Conservation (phyloP, 37 sponge, comb jelly and placozoan genomes). For the Spongia lamella region DNA sequence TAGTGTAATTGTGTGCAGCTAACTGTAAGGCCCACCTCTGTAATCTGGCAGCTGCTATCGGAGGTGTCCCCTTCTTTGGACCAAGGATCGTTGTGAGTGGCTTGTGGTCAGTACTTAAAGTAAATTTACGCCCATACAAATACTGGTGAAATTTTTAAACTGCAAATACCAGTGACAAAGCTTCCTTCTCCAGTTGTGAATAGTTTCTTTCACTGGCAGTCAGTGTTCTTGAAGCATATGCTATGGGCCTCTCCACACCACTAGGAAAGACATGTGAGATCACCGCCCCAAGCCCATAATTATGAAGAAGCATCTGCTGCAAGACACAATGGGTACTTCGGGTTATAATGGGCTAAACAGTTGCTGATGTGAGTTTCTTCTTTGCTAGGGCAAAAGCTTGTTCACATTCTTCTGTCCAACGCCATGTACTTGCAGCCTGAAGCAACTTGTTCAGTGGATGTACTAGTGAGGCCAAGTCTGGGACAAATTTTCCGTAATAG, state of each 20-base stretch:
- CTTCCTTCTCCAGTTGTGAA: too few relatives aligned
- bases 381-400: background rate
- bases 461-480: background rate
- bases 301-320: too few relatives aligned
- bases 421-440: background rate
- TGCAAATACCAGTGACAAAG: too few relatives aligned
- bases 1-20: too few relatives aligned
- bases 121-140: background rate
- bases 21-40: background rate
- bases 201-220: background rate
- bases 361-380: background rate
- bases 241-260: background rate
- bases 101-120: background rate
- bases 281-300: background rate
- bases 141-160: constrained; percentile 3
- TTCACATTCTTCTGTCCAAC: background rate
- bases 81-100: too few relatives aligned
- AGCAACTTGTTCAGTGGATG: background rate
- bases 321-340: too few relatives aligned
- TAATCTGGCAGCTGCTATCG: background rate
- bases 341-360: too few relatives aligned
- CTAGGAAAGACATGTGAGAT: background rate
- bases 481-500: too few relatives aligned
- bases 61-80: background rate
- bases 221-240: background rate